Evolutionary conservation across 1,140 invertebrate species (phyloP).

Genomic region (Mercenaria mercenaria): DNA sequence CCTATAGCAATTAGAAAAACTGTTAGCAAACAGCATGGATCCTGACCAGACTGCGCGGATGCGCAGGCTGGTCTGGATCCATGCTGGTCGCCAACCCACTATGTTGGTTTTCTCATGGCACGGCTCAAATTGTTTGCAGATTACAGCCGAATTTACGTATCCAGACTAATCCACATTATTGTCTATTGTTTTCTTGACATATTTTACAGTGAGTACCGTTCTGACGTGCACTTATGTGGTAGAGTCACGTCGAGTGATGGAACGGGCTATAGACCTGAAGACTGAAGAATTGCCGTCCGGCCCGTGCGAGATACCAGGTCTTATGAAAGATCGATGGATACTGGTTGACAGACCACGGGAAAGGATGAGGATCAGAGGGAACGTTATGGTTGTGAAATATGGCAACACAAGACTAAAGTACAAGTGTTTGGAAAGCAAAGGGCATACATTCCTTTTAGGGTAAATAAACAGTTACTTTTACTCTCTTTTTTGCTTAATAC

Average conservation of each 20-base stretch:
- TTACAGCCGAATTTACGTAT: no score
- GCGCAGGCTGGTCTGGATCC: no score
- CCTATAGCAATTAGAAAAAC: no score
- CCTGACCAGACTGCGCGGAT: no score
- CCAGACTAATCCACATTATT: no score
- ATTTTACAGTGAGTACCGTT: background rate
- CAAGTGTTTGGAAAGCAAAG: slow-evolving; percentile 72
- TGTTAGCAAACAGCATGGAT: no score
- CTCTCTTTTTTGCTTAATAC: no score
- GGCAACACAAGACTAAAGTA: slow-evolving; percentile 67
- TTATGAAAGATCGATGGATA: slow-evolving; percentile 35
- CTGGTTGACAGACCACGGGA: background rate
- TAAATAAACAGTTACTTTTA: no score
- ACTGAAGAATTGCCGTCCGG: background rate
- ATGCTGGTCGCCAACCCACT: no score
- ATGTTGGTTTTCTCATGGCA: no score
- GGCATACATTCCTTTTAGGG: slow-evolving; percentile 75
- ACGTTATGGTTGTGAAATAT: slow-evolving; percentile 52
- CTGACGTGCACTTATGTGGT: slow-evolving; percentile 13
- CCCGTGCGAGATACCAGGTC: slow-evolving; percentile 27
- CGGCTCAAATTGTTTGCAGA: no score
- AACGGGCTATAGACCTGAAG: background rate
- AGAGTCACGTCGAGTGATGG: slow-evolving; percentile 31
- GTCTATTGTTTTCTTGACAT: no score
- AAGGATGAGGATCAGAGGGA: slow-evolving; percentile 26